Evolutionary conservation across 2,797 vertebrate genomes (phyloP), one percentile per base, ranked within the genome.

Genomic region (Myoxocephalus aenaeus): DNA sequence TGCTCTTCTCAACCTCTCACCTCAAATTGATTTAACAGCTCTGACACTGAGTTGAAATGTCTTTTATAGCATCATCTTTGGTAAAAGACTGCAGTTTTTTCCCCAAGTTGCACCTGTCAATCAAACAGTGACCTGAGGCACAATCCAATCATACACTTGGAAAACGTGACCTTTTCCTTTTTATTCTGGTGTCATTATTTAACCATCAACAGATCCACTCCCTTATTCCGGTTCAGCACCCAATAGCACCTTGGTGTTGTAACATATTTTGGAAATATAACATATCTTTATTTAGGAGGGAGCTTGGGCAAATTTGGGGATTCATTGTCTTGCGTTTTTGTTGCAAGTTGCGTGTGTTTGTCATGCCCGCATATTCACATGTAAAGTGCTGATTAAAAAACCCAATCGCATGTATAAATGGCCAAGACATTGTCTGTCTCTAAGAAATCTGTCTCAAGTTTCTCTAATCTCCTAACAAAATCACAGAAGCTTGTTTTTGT

Each of bases 331-430:
- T 38, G 38, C 38, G 9, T 38, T 38, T 38, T 38, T 38, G 36
- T 38, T 11, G 38, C 10, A 38, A 38, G 38, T 38, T 38, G 38
- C 22, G 59, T 40, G 22, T 27, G 25, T 27, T 27, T 38, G 9
- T 38, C 34, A 38, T n/a, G 0, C n/a, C 22, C 40, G n/a, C n/a
- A 27, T 27, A 27, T n/a, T 58, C 6, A 12, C 17, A 53, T 51
- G 18, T 51, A 51, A 32, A 34, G 27, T 27, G 36, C 25, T 15
- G 11, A 32, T 25, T 70, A 36, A n/a, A 70, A 70, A 77, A 64
- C 12, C 2, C 2, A 64, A 17, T 40, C 14, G n/a, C 22, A 57
- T 48, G 6, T 6, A 57, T 6, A 20, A 7, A 54, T 38, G 3
- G 22, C 44, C 18, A 13, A 48, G 4, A 44, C 7, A 9, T n/a